Evolutionary conservation across 2,888 invertebrate genomes (phyloP).

Genomic region (Ernsta delagoae): DNA sequence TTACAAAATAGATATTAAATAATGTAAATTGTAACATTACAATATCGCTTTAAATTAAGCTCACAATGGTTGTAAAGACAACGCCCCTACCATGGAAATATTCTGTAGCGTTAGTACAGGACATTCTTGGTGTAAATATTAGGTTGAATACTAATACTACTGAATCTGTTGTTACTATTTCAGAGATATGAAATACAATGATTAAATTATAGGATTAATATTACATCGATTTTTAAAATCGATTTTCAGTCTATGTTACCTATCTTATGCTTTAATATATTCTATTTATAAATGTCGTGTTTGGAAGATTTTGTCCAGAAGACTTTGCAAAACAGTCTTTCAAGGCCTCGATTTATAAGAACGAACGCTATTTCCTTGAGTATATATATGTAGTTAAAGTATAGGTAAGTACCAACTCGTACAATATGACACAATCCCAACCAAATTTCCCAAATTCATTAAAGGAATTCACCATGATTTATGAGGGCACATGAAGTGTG

Average conservation of each 20-base stretch:
- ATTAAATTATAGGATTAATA: too few relatives aligned
- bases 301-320: background rate
- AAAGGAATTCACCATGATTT: background rate
- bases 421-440: background rate
- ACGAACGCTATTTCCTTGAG: background rate
- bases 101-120: background rate
- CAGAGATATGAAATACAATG: too few relatives aligned
- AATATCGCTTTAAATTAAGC: constrained; percentile 23
- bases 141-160: too few relatives aligned
- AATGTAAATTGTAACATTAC: constrained; percentile 18
- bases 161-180: too few relatives aligned
- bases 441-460: background rate
- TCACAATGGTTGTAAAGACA: constrained; percentile 21
- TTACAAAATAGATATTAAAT: constrained; percentile 28
- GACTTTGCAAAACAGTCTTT: background rate
- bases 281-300: too few relatives aligned
- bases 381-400: too few relatives aligned
- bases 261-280: too few relatives aligned
- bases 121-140: too few relatives aligned
- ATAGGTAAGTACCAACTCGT: background rate
- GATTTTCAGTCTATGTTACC: too few relatives aligned
- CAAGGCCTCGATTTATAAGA: background rate
- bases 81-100: constrained; percentile 13
- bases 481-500: background rate
- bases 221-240: too few relatives aligned